A percentile compares a stretch with the other conserved stretches of the same genome.
phyloP scores from a whole-genome alignment of 2,113 vertebrate genomes.

The Datnioides undecimradiatus region DNA sequence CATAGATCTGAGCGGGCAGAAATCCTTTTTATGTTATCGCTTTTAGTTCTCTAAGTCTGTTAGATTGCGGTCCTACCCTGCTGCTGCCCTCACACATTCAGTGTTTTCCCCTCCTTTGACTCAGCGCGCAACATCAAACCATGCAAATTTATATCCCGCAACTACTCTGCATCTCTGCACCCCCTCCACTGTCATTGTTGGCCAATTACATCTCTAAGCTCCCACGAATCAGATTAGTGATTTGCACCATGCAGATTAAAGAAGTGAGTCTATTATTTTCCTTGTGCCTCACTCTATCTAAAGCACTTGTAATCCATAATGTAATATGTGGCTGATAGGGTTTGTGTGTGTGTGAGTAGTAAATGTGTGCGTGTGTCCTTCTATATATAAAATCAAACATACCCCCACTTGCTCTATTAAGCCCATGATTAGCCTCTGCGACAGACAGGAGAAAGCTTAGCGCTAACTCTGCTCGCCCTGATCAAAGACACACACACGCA shows the following conservation, averaged over 20 bases:
- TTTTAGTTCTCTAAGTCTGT: constrained; percentile 31
- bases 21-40: constrained; percentile 34
- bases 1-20: constrained; percentile 11
- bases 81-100: neutral
- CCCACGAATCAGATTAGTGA: constrained; percentile 19
- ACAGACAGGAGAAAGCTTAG: constrained; percentile 52
- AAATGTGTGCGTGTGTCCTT: neutral
- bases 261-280: constrained; percentile 20
- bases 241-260: constrained; percentile 39
- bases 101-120: neutral
- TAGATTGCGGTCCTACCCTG: neutral
- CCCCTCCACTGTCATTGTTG: constrained; percentile 4
- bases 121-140: constrained; percentile 1
- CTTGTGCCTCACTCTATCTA: constrained; percentile 8
- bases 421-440: constrained; percentile 47
- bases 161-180: neutral
- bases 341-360: neutral
- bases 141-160: neutral
- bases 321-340: constrained; percentile 9
- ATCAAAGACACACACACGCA: constrained; percentile 41
- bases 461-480: constrained; percentile 36
- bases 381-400: constrained; percentile 55
- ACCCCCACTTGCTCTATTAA: constrained; percentile 53
- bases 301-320: constrained; percentile 61
- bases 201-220: constrained; percentile 33